These are phyloP conservation scores for Drosophila anomelani DNA, from an alignment of 2,888 invertebrate genomes.

Conservation along the genomic window DNA sequence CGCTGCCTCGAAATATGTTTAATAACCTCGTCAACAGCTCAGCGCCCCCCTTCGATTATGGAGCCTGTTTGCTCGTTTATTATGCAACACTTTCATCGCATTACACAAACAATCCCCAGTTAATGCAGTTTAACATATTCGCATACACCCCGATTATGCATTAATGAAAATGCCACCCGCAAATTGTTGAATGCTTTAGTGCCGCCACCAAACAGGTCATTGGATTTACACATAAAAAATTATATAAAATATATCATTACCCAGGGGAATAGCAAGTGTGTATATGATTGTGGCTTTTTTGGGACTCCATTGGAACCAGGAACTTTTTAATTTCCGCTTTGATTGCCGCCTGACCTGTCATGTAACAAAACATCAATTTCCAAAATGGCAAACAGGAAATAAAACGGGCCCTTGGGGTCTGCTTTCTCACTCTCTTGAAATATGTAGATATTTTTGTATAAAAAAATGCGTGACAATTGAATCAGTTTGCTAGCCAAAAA, in stretches of 20 bases:
- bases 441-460: not conserved
- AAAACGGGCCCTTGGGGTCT: constrained; percentile 25
- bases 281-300: not conserved
- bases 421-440: not conserved
- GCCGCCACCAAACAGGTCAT: not conserved
- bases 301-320: constrained; percentile 1
- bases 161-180: constrained; percentile 63
- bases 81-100: constrained; percentile 66
- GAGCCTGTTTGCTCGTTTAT: constrained; percentile 48
- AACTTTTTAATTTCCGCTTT: constrained; percentile 65
- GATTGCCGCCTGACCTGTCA: constrained; percentile 18
- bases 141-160: constrained; percentile 46
- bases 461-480: constrained; percentile 28
- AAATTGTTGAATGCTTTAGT: constrained; percentile 50
- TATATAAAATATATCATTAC: constrained; percentile 1
- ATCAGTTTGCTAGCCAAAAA: not conserved
- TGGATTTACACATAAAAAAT: constrained; percentile 5
- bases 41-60: constrained; percentile 25
- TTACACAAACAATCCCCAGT: constrained; percentile 50
- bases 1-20: constrained; percentile 35
- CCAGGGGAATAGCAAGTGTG: not conserved
- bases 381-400: constrained; percentile 36
- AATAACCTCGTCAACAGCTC: constrained; percentile 8
- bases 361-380: constrained; percentile 32
- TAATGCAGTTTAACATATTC: constrained; percentile 56